Percentiles rank a stretch among this genome's conserved stretches.
Evolutionary conservation across 1,140 invertebrate species (phyloP).

Genomic region (Danaus melanippus): DNA sequence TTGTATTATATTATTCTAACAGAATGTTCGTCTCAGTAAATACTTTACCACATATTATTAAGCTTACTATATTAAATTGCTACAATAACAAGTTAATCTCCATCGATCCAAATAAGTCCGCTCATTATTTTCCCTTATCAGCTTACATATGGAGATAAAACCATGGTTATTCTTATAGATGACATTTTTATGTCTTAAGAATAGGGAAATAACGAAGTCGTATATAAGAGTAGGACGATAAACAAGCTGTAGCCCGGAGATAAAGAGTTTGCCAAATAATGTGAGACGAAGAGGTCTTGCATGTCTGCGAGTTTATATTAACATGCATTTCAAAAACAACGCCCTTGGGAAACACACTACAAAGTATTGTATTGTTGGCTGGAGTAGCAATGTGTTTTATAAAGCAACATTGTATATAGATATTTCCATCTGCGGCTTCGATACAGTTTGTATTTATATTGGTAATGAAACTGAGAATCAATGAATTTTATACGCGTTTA

Average conservation of each 20-base stretch:
- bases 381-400: too few species aligned
- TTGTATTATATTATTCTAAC: too few species aligned
- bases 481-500: too few species aligned
- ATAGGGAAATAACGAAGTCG: slow-evolving; percentile 67
- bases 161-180: slow-evolving; percentile 50
- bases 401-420: slow-evolving; percentile 12
- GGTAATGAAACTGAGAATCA: too few species aligned
- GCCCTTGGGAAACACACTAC: slow-evolving; percentile 6
- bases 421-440: too few species aligned
- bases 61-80: slow-evolving; percentile 26
- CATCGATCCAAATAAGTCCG: slow-evolving; percentile 45
- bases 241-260: slow-evolving; percentile 47
- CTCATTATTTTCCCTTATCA: slow-evolving; percentile 67
- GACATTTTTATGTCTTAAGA: slow-evolving; percentile 63
- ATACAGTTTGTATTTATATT: too few species aligned
- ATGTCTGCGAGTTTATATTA: slow-evolving; percentile 22
- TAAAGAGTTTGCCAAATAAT: slow-evolving; percentile 48
- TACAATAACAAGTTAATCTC: slow-evolving; percentile 55
- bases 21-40: slow-evolving; percentile 8
- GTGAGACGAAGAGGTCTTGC: slow-evolving; percentile 27
- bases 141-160: slow-evolving; percentile 52
- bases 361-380: too few species aligned
- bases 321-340: slow-evolving; percentile 19
- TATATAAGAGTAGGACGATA: slow-evolving; percentile 57
- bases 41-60: slow-evolving; percentile 19